phyloP scores from a whole-genome alignment of 2,888 invertebrate genomes.

The Meiosimyza decipiens region DNA sequence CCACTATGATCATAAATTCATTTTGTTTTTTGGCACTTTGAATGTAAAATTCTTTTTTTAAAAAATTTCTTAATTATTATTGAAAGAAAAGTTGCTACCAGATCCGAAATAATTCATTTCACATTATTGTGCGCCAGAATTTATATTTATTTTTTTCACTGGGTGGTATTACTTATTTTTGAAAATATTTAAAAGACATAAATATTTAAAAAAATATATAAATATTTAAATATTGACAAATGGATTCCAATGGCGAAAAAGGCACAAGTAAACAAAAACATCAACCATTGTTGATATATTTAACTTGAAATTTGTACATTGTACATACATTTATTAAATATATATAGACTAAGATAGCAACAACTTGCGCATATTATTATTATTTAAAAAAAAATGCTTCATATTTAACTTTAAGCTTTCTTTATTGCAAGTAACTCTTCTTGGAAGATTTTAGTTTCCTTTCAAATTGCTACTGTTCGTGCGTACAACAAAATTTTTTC shows the following conservation, averaged over 20 bases:
- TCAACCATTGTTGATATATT: not conserved
- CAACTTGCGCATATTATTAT: not conserved
- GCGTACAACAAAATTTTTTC: no score
- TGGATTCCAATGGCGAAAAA: not conserved
- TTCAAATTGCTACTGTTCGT: no score
- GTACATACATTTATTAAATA: not conserved
- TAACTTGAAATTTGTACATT: not conserved
- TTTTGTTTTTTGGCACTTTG: no score
- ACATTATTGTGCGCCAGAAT: not conserved
- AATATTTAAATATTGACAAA: not conserved
- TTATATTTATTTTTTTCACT: no score
- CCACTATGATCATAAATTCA: no score
- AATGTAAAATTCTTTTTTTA: not conserved
- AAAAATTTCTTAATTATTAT: not conserved
- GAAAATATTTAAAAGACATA: not conserved
- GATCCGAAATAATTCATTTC: not conserved
- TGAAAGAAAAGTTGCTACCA: not conserved
- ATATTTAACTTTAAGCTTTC: no score
- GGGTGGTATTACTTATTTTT: conserved; percentile 3
- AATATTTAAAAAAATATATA: not conserved
- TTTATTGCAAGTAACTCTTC: no score
- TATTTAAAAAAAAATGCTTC: no score
- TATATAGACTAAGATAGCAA: not conserved
- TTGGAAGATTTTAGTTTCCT: no score
- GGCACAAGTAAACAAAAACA: not conserved